Evolutionary conservation across 2,797 vertebrate genomes (phyloP), one percentile per base, ranked within the genome.

Genomic region (Scyliorhinus canicula): DNA sequence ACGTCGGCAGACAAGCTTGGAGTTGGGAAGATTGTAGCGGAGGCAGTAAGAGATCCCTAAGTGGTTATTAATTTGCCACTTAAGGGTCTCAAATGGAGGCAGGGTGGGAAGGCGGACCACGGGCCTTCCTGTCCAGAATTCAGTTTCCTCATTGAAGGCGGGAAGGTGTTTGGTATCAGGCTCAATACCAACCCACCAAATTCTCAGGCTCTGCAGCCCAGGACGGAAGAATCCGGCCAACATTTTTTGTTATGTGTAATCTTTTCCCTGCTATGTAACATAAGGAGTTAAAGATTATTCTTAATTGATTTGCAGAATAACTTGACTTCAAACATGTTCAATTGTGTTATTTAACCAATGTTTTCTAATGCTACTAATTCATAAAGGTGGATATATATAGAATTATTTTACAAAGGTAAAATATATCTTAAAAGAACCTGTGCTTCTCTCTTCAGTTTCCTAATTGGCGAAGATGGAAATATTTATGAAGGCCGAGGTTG

Each of bases 381-480:
- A 19, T 35, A 57, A 65, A n/a, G 31, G 35, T 93, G 57, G 63
- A 60, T 44, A 57, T 60, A 4, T 93, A 16, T 9, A 57, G 26
- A 93, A 93, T n/a, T 57, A 31, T 93, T 67, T 67, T 60, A 44
- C 12, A 60, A 65, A 55, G 88, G 88, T 14, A 93, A 93, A 31
- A 57, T 57, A 14, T 57, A 16, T 52, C 60, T 60, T 57, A 57
- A 93, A 93, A 19, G 31, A 93, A 14, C 40, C 24, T 26, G 26
- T 94, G 28, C 69, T 24, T 94, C 47, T 19, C 47, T 74, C 16
- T 95, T 60, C 47, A 95, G 95, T 86, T 95, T 95, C 57, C 94
- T 95, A n/a, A 69, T 95, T 52, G 94, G 95, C 0, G 94, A 95
- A 35, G 94, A 95, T 86, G 94, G 95, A 11, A 95, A 95, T n/a